Conservation (phyloP, 2,888 invertebrate genomes). For the Sinhomidia bicolor region DNA sequence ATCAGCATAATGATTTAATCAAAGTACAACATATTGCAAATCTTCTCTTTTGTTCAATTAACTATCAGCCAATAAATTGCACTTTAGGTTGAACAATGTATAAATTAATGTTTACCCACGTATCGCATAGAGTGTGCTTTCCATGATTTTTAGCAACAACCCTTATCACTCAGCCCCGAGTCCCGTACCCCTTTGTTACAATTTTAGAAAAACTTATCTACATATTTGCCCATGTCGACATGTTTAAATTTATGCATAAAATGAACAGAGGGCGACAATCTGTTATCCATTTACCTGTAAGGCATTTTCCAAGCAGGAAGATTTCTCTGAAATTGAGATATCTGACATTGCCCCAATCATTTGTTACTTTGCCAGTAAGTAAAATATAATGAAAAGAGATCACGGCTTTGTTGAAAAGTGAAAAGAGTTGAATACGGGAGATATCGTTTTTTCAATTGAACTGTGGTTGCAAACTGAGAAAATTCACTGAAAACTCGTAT, state of each 20-base stretch:
- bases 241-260: neutral
- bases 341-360: too few species aligned
- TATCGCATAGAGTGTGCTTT: neutral
- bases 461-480: neutral
- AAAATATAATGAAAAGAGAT: too few species aligned
- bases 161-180: neutral
- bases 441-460: too few species aligned
- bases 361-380: too few species aligned
- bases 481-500: neutral
- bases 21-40: neutral
- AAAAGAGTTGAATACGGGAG: too few species aligned
- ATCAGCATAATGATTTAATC: slow-evolving; percentile 6
- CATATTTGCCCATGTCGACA: neutral
- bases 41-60: neutral
- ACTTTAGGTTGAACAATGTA: neutral
- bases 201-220: neutral
- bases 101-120: slow-evolving; percentile 13
- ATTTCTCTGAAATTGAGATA: too few species aligned
- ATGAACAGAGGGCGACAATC: neutral
- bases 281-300: neutral
- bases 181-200: neutral
- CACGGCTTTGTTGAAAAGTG: too few species aligned
- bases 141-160: neutral
- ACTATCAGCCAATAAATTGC: neutral
- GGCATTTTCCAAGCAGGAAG: too few species aligned